These are phyloP conservation scores for Melanchra persicariae DNA, from an alignment of 2,888 invertebrate species.

Conservation along the genomic window DNA sequence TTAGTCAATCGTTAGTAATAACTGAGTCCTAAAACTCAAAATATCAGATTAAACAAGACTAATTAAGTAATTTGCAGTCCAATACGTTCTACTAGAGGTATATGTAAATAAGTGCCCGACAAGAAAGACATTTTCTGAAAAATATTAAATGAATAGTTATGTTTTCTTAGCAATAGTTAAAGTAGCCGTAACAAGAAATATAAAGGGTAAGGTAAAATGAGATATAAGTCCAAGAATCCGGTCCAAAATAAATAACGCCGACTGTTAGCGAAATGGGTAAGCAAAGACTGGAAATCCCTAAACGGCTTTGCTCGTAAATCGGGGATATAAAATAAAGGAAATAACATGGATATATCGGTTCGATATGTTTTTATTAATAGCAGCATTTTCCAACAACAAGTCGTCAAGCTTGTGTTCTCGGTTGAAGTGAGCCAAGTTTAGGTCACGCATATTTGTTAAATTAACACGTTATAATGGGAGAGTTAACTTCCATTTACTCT, in stretches of 20 bases:
- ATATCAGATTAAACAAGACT: too few species aligned
- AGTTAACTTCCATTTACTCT: too few species aligned
- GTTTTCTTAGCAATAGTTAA: constrained; percentile 5
- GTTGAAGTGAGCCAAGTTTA: not conserved
- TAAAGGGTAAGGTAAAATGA: constrained; percentile 54
- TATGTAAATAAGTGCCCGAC: not conserved
- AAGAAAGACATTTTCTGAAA: not conserved
- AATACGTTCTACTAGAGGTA: too few species aligned
- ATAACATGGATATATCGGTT: constrained; percentile 43
- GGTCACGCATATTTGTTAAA: not conserved
- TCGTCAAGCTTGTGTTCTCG: not conserved
- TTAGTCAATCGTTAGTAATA: too few species aligned
- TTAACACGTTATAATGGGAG: too few species aligned
- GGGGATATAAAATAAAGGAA: constrained; percentile 60
- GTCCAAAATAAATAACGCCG: constrained; percentile 69
- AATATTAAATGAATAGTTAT: not conserved
- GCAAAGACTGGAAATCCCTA: constrained; percentile 69
- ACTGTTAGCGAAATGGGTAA: constrained; percentile 70
- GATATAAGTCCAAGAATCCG: constrained; percentile 62
- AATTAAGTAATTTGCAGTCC: too few species aligned
- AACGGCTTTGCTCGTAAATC: constrained; percentile 66
- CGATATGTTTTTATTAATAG: constrained; percentile 29
- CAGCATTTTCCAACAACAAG: not conserved
- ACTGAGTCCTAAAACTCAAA: too few species aligned
- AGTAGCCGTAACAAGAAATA: constrained; percentile 10